Evolutionary conservation across 2,888 invertebrate species (phyloP).

Genomic region (Vesta saturnalis): DNA sequence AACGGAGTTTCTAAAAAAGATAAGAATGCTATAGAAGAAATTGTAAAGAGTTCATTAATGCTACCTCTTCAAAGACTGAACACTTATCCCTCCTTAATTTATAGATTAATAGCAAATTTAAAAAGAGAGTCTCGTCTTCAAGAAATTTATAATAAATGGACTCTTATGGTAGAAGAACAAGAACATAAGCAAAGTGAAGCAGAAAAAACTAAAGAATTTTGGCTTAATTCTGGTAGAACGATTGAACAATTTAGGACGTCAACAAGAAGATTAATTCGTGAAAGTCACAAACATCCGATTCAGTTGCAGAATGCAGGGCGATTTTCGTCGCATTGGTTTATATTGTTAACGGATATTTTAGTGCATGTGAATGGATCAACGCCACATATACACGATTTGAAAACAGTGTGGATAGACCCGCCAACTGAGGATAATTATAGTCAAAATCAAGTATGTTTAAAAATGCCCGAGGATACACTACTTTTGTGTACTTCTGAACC

Average conservation of each 20-base stretch:
- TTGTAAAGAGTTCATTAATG: slow-evolving; percentile 69
- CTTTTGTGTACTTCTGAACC: slow-evolving; percentile 73
- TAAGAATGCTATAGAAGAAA: slow-evolving; percentile 66
- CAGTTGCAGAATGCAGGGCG: slow-evolving; percentile 75
- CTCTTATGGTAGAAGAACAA: slow-evolving; percentile 71
- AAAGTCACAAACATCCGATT: slow-evolving; percentile 77
- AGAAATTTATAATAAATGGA: slow-evolving; percentile 71
- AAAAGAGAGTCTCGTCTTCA: slow-evolving; percentile 65
- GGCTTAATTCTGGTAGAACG: slow-evolving; percentile 75
- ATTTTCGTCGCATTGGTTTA: slow-evolving; percentile 82
- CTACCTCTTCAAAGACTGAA: slow-evolving; percentile 71
- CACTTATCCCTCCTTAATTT: slow-evolving; percentile 71
- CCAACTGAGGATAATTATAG: slow-evolving; percentile 66
- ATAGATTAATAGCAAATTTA: slow-evolving; percentile 61
- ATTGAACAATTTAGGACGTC: slow-evolving; percentile 71
- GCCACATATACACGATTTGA: slow-evolving; percentile 73
- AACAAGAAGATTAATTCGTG: slow-evolving; percentile 79
- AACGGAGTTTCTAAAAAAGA: slow-evolving; percentile 54
- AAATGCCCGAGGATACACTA: slow-evolving; percentile 82
- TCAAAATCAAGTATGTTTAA: slow-evolving; percentile 74
- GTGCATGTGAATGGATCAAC: slow-evolving; percentile 78
- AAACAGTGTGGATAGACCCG: slow-evolving; percentile 83
- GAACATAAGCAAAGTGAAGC: slow-evolving; percentile 72
- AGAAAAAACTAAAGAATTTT: slow-evolving; percentile 76
- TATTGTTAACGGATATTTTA: slow-evolving; percentile 83